A percentile compares a stretch with the other conserved stretches of the same genome.
Evolutionary conservation across 2,888 invertebrate species (phyloP).

Genomic region (Pterostichus madidus): DNA sequence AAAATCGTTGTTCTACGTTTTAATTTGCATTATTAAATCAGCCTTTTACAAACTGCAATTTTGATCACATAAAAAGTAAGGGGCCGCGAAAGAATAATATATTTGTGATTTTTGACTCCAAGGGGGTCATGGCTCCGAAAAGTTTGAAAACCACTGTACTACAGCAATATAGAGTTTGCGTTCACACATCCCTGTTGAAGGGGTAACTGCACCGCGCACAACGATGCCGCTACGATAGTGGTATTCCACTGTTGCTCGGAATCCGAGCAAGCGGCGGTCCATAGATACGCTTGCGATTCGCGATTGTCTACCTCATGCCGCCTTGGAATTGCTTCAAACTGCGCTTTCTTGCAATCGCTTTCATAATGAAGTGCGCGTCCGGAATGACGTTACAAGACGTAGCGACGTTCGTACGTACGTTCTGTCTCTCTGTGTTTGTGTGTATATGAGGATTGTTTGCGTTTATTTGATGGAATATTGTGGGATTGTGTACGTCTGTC

Average conservation of each 20-base stretch:
- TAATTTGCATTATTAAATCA: too few species aligned
- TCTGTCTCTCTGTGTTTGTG: slow-evolving; percentile 7
- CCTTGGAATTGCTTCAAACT: slow-evolving; percentile 75
- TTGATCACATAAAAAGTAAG: too few species aligned
- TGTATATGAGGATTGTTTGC: slow-evolving; percentile 67
- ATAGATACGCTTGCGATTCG: background rate
- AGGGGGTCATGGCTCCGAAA: too few species aligned
- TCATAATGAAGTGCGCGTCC: slow-evolving; percentile 73
- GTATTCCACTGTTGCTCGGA: slow-evolving; percentile 16
- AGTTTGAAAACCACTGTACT: too few species aligned
- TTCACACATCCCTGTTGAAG: too few species aligned
- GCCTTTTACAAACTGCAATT: too few species aligned
- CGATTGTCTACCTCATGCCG: slow-evolving; percentile 34
- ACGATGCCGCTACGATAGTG: background rate
- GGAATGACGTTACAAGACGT: slow-evolving; percentile 8
- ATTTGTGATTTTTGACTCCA: too few species aligned
- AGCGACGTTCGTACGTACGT: background rate
- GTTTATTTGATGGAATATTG: slow-evolving; percentile 79
- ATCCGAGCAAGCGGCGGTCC: slow-evolving; percentile 4
- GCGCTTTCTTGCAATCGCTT: slow-evolving; percentile 74
- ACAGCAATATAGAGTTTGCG: too few species aligned
- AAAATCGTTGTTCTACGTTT: too few species aligned
- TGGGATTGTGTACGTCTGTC: slow-evolving; percentile 59
- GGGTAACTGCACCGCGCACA: too few species aligned
- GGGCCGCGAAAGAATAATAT: too few species aligned